Evolutionary conservation across 2,113 vertebrate genomes (phyloP).

Genomic region (Myotis brandtii): DNA sequence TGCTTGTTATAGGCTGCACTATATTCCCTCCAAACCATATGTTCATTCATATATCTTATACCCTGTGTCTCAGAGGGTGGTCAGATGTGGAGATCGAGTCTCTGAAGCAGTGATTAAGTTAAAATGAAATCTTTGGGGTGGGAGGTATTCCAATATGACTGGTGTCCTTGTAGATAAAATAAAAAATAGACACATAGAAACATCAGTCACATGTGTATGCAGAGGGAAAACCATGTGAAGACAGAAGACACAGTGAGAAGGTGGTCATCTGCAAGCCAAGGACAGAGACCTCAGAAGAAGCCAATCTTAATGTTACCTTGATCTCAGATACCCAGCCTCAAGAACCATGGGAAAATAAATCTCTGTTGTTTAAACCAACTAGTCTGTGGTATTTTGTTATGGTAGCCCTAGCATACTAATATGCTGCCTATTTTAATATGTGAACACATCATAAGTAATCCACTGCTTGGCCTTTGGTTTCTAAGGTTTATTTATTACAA

Average conservation of each 20-base stretch:
- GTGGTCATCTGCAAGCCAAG: not conserved
- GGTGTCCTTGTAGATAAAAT: not conserved
- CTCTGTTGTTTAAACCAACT: not conserved
- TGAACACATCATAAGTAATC: not conserved
- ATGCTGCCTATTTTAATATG: not conserved
- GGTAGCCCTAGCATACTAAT: not conserved
- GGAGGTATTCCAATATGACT: not conserved
- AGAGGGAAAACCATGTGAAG: not conserved
- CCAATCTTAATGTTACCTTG: not conserved
- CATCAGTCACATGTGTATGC: not conserved
- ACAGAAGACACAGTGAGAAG: not conserved
- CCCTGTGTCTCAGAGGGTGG: not conserved
- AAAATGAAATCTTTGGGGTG: not conserved
- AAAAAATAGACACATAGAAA: not conserved
- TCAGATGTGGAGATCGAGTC: not conserved
- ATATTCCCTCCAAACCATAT: not conserved
- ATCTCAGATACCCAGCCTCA: not conserved
- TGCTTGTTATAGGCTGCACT: not conserved
- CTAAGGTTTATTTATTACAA: not conserved
- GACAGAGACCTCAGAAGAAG: not conserved
- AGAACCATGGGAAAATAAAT: not conserved
- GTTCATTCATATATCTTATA: not conserved
- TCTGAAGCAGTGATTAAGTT: not conserved
- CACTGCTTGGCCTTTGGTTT: not conserved
- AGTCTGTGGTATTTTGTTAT: not conserved